These are phyloP conservation scores for Hipparchia semele DNA, from an alignment of 2,888 invertebrate species.

Conservation along the genomic window DNA sequence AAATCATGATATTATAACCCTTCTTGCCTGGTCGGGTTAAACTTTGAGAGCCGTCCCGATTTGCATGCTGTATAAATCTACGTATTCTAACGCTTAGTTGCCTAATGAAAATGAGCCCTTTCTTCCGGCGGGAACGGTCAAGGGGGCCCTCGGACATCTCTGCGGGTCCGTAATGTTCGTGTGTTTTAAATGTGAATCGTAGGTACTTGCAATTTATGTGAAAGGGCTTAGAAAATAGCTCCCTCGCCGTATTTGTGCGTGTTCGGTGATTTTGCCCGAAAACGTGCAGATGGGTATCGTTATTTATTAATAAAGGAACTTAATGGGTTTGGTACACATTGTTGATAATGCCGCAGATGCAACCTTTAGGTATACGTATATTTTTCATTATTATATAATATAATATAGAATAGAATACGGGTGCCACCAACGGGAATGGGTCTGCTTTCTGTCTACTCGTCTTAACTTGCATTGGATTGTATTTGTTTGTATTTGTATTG, in stretches of 20 bases:
- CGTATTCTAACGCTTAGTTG: slow-evolving; percentile 64
- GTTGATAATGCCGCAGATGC: neutral
- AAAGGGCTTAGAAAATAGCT: slow-evolving; percentile 70
- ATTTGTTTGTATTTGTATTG: too few relatives aligned
- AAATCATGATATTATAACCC: too few relatives aligned
- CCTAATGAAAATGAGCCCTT: slow-evolving; percentile 82
- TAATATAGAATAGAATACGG: too few relatives aligned
- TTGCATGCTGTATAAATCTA: slow-evolving; percentile 67
- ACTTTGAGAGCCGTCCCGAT: slow-evolving; percentile 56
- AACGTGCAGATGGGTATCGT: slow-evolving; percentile 32
- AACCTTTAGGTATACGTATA: neutral
- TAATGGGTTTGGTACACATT: slow-evolving; percentile 14
- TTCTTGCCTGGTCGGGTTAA: slow-evolving; percentile 27
- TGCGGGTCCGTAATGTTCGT: slow-evolving; percentile 67
- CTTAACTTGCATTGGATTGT: too few relatives aligned
- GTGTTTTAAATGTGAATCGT: slow-evolving; percentile 76
- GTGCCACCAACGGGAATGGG: too few relatives aligned
- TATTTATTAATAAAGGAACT: slow-evolving; percentile 20
- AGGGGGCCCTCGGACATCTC: slow-evolving; percentile 54
- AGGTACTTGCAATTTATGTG: slow-evolving; percentile 74
- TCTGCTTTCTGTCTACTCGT: too few relatives aligned
- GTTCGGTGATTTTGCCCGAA: slow-evolving; percentile 60
- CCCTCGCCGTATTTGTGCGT: slow-evolving; percentile 62
- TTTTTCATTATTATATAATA: too few relatives aligned
- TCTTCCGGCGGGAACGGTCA: slow-evolving; percentile 70